Conservation (phyloP, 2,113 vertebrate genomes). For the Muntiacus reevesi region DNA sequence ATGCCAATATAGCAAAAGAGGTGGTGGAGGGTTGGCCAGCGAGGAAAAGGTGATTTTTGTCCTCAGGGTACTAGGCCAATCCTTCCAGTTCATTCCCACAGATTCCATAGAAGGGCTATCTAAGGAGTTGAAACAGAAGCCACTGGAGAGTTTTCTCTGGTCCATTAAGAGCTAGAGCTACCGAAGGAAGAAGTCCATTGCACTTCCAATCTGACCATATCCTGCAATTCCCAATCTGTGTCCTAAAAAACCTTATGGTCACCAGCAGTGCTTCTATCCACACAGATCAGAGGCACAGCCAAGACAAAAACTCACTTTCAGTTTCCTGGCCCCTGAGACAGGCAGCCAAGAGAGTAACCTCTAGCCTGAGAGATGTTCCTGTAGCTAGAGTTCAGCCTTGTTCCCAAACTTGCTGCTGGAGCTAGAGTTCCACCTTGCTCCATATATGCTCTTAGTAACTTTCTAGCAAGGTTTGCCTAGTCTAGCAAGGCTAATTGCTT, state of each 20-base stretch:
- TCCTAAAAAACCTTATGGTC: not conserved
- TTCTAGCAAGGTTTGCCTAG: not conserved
- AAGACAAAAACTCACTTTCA: not conserved
- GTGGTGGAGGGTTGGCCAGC: not conserved
- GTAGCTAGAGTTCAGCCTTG: not conserved
- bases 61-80: not conserved
- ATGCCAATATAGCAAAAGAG: not conserved
- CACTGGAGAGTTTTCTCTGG: not conserved
- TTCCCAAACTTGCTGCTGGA: not conserved
- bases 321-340: not conserved
- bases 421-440: not conserved
- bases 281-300: not conserved
- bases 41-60: not conserved
- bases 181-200: not conserved
- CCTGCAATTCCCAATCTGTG: not conserved
- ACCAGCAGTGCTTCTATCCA: not conserved
- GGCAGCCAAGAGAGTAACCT: not conserved
- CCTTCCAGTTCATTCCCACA: not conserved
- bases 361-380: not conserved
- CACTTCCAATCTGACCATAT: not conserved
- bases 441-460: not conserved
- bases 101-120: not conserved
- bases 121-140: not conserved
- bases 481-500: not conserved
- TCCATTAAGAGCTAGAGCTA: not conserved